Evolutionary conservation across 53 echinoderm and acorn worm genomes (phyloP).

Genomic region (Luidia sarsii): DNA sequence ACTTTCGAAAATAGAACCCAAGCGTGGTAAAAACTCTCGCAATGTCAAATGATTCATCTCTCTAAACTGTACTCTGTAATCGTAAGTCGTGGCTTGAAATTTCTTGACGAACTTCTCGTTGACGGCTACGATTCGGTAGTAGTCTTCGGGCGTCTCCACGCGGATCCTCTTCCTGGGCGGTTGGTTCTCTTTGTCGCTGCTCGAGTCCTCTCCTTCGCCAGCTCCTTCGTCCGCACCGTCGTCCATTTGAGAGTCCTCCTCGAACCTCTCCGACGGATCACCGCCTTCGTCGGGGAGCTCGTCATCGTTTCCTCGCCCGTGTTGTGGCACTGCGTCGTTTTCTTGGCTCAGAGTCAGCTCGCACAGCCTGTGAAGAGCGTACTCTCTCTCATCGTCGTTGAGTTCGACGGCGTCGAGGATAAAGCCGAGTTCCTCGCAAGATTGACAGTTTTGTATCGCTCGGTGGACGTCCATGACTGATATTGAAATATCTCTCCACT

Average conservation of each 20-base stretch:
- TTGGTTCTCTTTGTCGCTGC: neutral
- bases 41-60: neutral
- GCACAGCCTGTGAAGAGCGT: neutral
- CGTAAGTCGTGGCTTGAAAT: slow-evolving; percentile 21
- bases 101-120: neutral
- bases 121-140: neutral
- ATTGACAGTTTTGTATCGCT: slow-evolving; percentile 7
- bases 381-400: neutral
- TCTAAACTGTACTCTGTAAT: slow-evolving; percentile 18
- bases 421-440: neutral
- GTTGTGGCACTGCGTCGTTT: neutral
- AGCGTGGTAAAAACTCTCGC: slow-evolving; percentile 17
- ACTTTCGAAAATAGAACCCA: slow-evolving; percentile 14
- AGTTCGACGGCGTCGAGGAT: slow-evolving; percentile 6
- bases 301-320: neutral
- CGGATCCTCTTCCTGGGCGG: neutral
- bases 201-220: too few species aligned
- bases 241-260: neutral
- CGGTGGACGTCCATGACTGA: neutral
- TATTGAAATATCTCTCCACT: too few species aligned
- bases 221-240: too few species aligned
- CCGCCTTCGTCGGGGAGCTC: neutral
- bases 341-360: neutral
- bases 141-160: neutral
- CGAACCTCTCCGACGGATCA: neutral